Base-by-base conservation (phyloP, 2,888 invertebrate species). In the Brachyptera risi region DNA sequence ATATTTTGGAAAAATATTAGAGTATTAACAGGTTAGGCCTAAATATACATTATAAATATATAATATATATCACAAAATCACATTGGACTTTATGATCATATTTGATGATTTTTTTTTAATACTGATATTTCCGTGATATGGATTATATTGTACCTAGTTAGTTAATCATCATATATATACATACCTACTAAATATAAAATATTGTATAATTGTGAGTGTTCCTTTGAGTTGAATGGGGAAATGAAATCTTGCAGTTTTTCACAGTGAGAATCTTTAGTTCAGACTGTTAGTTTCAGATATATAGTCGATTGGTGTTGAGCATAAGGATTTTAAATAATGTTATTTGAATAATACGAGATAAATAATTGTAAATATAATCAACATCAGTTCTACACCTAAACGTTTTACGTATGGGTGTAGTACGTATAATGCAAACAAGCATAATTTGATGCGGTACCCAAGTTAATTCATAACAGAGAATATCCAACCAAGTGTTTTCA, bases 11-110 rank as follows among this genome's bases (percentile, higher is more conserved):
- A 35, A 38, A 17, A 38, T 17, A 15, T 38, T 38, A 38, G 5
- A 38, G 13, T 38, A 38, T 38, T 17, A 15, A 15, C 40, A 38
- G 17, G 40, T 15, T 38, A 38, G 13, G 40, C 40, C 40, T 38
- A 38, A 15, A 38, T 17, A 38, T 38, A 38, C 40, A 38, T 38
- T 38, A 38, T 38, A 38, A 38, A 38, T 38, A 38, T 38, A 38
- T 17, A 38, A n/a, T 38, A 38, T 38, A 38, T 38, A 38, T 38
- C 17, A 38, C 17, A 38, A 15, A 38, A 15, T 38, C 40, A 38
- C 17, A 17, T 15, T 3, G 5, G 40, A 17, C 17, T 38, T n/a
- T n/a, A 17, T 38, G 40, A 38, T 38, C 17, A n/a, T 38, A 17
- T 11, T 3, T 38, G 40, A 38, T n/a, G 17, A 38, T 15, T 15